phyloP scores from a whole-genome alignment of 2,888 invertebrate genomes.

The Volucella bombylans region DNA sequence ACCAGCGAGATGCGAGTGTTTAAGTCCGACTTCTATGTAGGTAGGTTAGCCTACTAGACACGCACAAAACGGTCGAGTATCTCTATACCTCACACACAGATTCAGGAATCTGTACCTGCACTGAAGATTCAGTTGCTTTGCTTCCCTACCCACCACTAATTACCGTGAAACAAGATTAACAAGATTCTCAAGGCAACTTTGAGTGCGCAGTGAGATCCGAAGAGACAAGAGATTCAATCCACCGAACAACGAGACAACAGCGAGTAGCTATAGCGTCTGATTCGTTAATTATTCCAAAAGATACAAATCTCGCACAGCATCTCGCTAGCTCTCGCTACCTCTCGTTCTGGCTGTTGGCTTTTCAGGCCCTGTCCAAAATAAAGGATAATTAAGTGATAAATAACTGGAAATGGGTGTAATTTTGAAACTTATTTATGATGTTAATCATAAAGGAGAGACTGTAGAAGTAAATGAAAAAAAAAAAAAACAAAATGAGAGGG shows the following conservation, averaged over 20 bases:
- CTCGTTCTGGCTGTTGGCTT: background rate
- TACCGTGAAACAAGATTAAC: constrained; percentile 74
- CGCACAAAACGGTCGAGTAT: constrained; percentile 21
- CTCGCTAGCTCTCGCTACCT: constrained; percentile 24
- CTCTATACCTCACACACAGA: constrained; percentile 47
- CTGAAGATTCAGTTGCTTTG: background rate
- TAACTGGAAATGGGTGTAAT: constrained; percentile 74
- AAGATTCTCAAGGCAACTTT: constrained; percentile 61
- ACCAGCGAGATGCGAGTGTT: constrained; percentile 48
- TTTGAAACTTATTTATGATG: constrained; percentile 73
- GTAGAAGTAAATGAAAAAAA: constrained; percentile 6
- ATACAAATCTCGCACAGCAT: constrained; percentile 45
- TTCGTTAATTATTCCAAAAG: constrained; percentile 66
- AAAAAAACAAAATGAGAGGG: background rate
- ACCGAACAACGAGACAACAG: background rate
- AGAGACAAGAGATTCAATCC: constrained; percentile 11
- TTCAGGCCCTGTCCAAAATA: constrained; percentile 44
- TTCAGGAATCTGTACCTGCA: background rate
- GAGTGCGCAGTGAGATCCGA: constrained; percentile 23
- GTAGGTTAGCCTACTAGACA: constrained; percentile 16
- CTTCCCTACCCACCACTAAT: constrained; percentile 63
- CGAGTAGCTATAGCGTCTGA: constrained; percentile 23
- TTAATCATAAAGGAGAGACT: constrained; percentile 64
- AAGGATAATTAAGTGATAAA: constrained; percentile 74
- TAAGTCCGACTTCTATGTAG: constrained; percentile 36